phyloP scores from a whole-genome alignment of 2,888 invertebrate genomes.

The Pilophorus perplexus region DNA sequence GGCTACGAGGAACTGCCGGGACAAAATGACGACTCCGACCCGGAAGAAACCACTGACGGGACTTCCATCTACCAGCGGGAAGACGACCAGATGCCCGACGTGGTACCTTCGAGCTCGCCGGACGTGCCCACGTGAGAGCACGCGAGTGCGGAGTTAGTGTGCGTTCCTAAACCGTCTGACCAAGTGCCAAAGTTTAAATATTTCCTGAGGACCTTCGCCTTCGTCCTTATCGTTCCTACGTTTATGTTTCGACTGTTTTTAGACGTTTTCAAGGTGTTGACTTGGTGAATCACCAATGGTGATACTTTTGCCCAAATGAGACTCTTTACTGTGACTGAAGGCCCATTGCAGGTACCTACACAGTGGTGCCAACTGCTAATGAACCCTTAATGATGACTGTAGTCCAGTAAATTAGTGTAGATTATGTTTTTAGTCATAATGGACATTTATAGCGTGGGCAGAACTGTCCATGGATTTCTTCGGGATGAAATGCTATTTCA shows the following conservation, averaged over 20 bases:
- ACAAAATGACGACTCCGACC: neutral
- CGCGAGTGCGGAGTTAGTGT: neutral
- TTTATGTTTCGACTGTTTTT: neutral
- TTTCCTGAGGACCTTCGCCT: neutral
- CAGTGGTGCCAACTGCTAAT: too few species aligned
- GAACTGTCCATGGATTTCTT: too few species aligned
- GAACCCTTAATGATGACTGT: too few species aligned
- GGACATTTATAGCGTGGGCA: too few species aligned
- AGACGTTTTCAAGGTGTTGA: neutral
- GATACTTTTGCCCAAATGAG: too few species aligned
- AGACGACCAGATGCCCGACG: slow-evolving; percentile 3
- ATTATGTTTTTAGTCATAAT: too few species aligned
- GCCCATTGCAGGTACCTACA: too few species aligned
- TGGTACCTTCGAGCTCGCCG: neutral
- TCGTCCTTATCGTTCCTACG: neutral
- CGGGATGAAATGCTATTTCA: too few species aligned
- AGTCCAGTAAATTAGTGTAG: too few species aligned
- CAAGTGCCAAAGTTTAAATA: neutral
- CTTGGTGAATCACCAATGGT: too few species aligned
- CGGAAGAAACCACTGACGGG: neutral
- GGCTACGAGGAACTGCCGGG: slow-evolving; percentile 20
- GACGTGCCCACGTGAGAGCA: neutral
- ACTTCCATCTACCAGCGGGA: neutral
- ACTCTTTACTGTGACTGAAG: too few species aligned
- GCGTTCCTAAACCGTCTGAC: neutral